These are phyloP conservation scores for Myotis davidii DNA, from an alignment of 2,113 vertebrate species.

Conservation along the genomic window DNA sequence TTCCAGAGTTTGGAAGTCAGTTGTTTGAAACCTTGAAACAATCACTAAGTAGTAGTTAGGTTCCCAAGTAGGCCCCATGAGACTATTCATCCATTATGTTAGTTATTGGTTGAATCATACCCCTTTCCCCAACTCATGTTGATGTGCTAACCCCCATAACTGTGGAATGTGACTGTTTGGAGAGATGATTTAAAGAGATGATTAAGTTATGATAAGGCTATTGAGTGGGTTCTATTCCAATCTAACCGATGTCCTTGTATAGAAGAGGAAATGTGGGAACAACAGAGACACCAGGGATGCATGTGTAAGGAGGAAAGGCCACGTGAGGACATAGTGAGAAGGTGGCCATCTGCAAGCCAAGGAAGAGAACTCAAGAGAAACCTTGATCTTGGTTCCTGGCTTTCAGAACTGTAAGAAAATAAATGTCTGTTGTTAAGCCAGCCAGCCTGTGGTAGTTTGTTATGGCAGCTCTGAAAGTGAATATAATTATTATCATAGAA, in stretches of 20 bases:
- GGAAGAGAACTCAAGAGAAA: neutral
- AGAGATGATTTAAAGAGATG: neutral
- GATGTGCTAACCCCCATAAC: neutral
- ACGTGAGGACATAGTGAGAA: neutral
- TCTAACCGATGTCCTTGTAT: neutral
- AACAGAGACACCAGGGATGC: neutral
- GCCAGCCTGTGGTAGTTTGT: neutral
- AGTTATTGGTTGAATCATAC: neutral
- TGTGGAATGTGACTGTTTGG: neutral
- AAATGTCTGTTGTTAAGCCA: neutral
- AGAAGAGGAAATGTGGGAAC: neutral
- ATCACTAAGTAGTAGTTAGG: neutral
- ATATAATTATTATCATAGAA: neutral
- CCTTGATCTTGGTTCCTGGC: neutral
- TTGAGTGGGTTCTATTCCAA: neutral
- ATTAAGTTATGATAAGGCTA: neutral
- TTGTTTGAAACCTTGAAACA: conserved; percentile 25
- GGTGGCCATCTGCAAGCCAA: neutral
- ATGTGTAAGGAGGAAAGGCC: neutral
- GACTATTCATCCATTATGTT: neutral
- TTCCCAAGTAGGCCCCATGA: neutral
- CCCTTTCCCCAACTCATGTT: neutral
- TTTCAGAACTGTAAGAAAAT: neutral
- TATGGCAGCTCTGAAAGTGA: neutral
- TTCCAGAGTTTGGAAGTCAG: neutral